Percentiles rank a stretch among this genome's conserved stretches.
Evolutionary conservation across 2,113 vertebrate species (phyloP).

Genomic region (Chaetorhynchus papuensis): DNA sequence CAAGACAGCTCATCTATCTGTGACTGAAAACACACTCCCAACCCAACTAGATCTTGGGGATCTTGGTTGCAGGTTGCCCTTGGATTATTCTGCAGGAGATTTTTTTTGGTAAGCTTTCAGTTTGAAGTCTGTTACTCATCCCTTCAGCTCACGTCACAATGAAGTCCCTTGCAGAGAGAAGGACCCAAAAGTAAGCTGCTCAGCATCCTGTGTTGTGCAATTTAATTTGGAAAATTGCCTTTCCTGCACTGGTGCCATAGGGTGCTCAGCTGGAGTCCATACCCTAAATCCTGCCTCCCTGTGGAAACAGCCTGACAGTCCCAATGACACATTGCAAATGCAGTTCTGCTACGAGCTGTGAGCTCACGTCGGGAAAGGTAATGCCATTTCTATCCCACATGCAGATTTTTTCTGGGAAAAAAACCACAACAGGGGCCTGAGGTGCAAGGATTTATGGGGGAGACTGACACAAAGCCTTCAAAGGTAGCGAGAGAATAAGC

Average conservation of each 20-base stretch:
- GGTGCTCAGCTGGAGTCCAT: neutral
- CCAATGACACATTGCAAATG: neutral
- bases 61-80: neutral
- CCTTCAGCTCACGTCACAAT: neutral
- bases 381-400: neutral
- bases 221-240: constrained; percentile 58
- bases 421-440: neutral
- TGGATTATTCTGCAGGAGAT: neutral
- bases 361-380: neutral
- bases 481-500: neutral
- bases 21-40: neutral
- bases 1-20: neutral
- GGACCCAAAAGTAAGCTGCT: constrained; percentile 20
- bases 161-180: constrained; percentile 28
- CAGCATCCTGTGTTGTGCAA: neutral
- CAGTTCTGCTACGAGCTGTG: neutral
- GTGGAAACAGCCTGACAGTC: neutral
- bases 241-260: neutral
- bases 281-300: neutral
- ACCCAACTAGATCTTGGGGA: neutral
- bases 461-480: constrained; percentile 30
- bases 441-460: neutral
- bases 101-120: neutral
- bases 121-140: constrained; percentile 25
- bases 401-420: neutral